A percentile compares a stretch with the other conserved stretches of the same genome.
Evolutionary conservation across 1,140 invertebrate genomes (phyloP).

Genomic region (Orchestia grillus): DNA sequence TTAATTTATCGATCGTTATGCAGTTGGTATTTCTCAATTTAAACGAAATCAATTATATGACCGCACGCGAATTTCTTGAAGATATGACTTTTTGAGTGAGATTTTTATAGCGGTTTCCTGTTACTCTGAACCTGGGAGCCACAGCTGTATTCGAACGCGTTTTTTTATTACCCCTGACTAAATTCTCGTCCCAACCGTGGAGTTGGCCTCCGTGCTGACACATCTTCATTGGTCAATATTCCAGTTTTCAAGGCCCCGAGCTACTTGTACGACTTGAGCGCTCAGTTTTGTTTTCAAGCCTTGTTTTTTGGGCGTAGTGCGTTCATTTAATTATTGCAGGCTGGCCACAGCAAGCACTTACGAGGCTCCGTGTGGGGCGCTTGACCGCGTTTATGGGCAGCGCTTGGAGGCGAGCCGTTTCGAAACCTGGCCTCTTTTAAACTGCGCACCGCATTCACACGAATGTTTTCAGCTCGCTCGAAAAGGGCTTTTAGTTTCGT

Average conservation of each 20-base stretch:
- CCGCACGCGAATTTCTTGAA: background rate
- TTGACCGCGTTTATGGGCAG: background rate
- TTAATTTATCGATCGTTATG: no score
- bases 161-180: background rate
- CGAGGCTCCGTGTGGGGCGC: background rate
- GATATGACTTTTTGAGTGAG: background rate
- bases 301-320: background rate
- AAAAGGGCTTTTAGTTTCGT: background rate
- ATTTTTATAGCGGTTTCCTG: background rate
- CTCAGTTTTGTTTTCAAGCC: background rate
- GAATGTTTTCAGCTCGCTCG: background rate
- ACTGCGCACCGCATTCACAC: background rate
- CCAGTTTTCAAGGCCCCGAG: background rate
- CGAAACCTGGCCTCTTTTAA: background rate
- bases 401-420: background rate
- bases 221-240: background rate
- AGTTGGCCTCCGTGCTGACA: background rate
- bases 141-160: background rate
- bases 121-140: background rate
- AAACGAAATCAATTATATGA: background rate
- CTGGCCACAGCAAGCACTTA: background rate
- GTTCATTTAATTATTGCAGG: background rate
- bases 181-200: background rate
- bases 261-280: background rate
- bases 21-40: background rate